Evolutionary conservation across 2,113 vertebrate genomes (phyloP), one percentile per base, ranked within the genome.

Genomic region (Scopus umbretta): DNA sequence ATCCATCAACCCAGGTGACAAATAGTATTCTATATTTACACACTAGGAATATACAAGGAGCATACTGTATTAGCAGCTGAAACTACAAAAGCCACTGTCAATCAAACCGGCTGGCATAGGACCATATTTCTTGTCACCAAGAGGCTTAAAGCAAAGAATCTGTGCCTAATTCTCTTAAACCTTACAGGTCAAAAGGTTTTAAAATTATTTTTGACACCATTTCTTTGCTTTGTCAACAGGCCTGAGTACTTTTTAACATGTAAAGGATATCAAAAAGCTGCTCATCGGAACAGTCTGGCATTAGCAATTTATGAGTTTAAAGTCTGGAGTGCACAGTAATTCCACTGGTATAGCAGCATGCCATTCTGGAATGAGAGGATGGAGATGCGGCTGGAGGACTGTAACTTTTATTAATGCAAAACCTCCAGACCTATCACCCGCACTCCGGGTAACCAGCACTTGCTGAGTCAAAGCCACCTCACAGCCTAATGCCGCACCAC

Each of bases 1-100:
- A 99, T 99, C 98, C 98, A 99, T 98, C 98, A 99, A 97, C 97
- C 95, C 96, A 98, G 98, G 99, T 99, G 99, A 98, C 98, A 99
- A 99, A 99, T 99, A 99, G 97, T 98, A 97, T 99, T 98, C 99
- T 99, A 99, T 99, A 99, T 99, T 99, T 99, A 98, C 98, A 96
- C 94, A 84, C 82, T 52, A 92, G 92, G 94, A 98, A 97, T 98
- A 98, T 93, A 98, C 94, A 98, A 98, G 97, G 94, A 98, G 97
- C 97, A 97, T 95, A 98, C 96, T 97, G 95, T 97, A 98, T 97
- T 97, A 98, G 99, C 99, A 99, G 98, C 99, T 99, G 99, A 98
- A 98, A 98, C 98, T 98, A 99, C 98, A 99, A 98, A 97, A 98
- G 86, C 70, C 96, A 96, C 98, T 98, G 99, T 99, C 99, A 99